Percentiles rank a stretch among this genome's conserved stretches.
Evolutionary conservation across 2,113 vertebrate genomes (phyloP).

Genomic region (Gymnarchus niloticus): DNA sequence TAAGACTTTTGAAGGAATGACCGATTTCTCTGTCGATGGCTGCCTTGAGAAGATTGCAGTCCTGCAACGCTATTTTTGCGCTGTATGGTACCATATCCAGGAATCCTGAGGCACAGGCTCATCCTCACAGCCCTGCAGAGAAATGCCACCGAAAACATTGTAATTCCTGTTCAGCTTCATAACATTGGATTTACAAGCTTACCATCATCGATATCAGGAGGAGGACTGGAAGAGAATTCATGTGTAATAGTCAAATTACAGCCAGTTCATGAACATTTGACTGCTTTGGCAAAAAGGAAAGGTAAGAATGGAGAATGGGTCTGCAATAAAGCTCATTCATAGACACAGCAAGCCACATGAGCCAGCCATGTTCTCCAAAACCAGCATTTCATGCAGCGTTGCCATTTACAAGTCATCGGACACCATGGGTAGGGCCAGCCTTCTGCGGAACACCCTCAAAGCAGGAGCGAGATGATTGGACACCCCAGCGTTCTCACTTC

Average conservation of each 20-base stretch:
- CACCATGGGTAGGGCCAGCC: not conserved
- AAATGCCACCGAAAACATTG: not conserved
- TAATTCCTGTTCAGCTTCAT: not conserved
- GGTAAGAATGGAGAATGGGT: not conserved
- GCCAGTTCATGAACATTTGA: not conserved
- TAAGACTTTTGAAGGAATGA: not conserved
- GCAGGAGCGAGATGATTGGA: not conserved
- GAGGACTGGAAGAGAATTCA: no score
- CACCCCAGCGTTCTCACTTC: conserved; percentile 15
- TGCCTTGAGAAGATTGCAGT: not conserved
- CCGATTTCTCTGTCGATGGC: not conserved
- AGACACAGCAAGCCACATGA: not conserved
- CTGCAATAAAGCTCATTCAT: not conserved
- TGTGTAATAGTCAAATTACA: no score
- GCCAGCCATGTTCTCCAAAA: conserved; percentile 5
- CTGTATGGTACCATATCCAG: not conserved
- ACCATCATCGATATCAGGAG: no score
- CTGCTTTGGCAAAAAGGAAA: not conserved
- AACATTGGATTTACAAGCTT: not conserved
- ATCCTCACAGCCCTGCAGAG: not conserved
- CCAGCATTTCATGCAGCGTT: not conserved
- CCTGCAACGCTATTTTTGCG: not conserved
- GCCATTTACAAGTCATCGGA: not conserved
- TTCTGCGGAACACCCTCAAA: not conserved
- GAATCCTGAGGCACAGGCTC: not conserved